Conservation (phyloP, 2,797 vertebrate species). For the Gila robusta region DNA sequence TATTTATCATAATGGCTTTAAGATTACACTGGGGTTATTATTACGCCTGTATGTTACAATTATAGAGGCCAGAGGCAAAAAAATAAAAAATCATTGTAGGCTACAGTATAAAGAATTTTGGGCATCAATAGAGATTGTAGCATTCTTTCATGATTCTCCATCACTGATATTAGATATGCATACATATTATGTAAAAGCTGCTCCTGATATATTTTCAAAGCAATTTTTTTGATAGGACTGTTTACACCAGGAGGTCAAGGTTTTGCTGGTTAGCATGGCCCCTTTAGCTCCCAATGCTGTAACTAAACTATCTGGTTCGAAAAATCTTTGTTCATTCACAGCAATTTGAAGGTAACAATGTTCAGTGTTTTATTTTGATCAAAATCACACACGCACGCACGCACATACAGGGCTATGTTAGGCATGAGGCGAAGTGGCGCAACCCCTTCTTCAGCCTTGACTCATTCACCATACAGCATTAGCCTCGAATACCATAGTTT, state of each 20-base stretch:
- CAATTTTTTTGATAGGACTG: background rate
- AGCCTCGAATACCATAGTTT: no score
- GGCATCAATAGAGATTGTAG: conserved; percentile 8
- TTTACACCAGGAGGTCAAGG: conserved; percentile 21
- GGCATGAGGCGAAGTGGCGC: no score
- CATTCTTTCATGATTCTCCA: conserved; percentile 6
- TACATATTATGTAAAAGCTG: background rate
- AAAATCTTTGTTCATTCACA: background rate
- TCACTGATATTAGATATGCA: conserved; percentile 4
- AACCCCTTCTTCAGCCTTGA: no score
- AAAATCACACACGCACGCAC: background rate
- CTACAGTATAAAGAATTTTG: conserved; percentile 7
- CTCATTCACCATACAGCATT: no score
- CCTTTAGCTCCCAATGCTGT: background rate
- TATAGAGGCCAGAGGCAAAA: conserved; percentile 34
- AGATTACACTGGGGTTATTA: conserved; percentile 60
- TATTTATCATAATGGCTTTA: conserved; percentile 52
- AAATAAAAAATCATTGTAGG: background rate
- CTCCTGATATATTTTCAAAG: background rate
- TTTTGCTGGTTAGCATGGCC: background rate
- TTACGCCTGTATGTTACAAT: conserved; percentile 55
- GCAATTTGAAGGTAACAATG: background rate
- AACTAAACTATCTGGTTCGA: background rate
- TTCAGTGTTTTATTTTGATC: background rate
- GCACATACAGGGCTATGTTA: no score